Percentiles rank a stretch among this genome's conserved stretches.
phyloP scores from a whole-genome alignment of 1,140 invertebrate genomes.

The Caenorhabditis inopinata region DNA sequence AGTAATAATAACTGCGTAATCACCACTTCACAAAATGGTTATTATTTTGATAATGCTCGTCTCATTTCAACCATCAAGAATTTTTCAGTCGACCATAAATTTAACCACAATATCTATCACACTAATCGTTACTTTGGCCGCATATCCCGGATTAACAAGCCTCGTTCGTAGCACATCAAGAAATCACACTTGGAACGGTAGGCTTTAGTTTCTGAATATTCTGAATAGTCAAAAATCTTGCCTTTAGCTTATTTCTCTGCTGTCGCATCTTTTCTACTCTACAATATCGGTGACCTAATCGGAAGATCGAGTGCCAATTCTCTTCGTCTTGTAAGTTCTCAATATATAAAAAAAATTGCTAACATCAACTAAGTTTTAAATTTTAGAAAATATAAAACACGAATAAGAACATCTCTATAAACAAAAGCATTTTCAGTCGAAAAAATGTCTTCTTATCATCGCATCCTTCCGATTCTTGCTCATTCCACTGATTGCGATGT shows the following conservation, averaged over 20 bases:
- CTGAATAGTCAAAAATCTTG: not conserved
- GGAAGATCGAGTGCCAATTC: constrained; percentile 20
- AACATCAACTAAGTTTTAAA: too few relatives aligned
- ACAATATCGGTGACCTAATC: constrained; percentile 39
- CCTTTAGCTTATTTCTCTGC: constrained; percentile 42
- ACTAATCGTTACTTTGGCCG: constrained; percentile 25
- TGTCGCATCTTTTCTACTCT: constrained; percentile 40
- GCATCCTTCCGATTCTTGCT: not conserved
- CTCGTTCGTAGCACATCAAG: not conserved
- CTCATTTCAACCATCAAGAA: too few relatives aligned
- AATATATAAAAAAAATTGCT: too few relatives aligned
- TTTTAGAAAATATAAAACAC: too few relatives aligned
- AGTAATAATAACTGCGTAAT: too few relatives aligned
- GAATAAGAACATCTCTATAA: not conserved
- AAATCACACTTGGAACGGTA: constrained; percentile 5
- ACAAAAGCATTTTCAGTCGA: constrained; percentile 1
- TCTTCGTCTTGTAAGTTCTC: not conserved
- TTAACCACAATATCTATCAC: not conserved
- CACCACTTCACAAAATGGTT: too few relatives aligned
- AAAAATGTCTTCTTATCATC: not conserved
- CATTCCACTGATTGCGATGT: constrained; percentile 39
- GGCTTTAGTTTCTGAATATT: too few relatives aligned
- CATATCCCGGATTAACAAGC: constrained; percentile 16
- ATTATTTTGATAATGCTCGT: too few relatives aligned
- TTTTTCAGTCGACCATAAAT: not conserved